Conservation (phyloP, 2,113 vertebrate species). For the Macheiramphus alcinus region DNA sequence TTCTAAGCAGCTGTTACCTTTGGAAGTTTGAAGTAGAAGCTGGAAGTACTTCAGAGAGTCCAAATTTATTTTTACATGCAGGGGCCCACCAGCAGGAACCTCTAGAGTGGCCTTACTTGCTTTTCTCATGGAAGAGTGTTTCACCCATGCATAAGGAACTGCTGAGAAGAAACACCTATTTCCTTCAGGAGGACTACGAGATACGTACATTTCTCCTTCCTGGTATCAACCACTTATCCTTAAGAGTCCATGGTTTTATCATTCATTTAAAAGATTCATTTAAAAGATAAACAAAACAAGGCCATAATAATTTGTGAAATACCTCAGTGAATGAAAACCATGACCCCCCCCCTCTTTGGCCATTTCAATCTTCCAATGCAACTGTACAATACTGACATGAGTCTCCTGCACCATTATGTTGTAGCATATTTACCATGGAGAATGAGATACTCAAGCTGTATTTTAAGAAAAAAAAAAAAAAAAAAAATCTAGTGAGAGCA, state of each 20-base stretch:
- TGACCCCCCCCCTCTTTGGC: background rate
- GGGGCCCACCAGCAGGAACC: background rate
- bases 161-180: background rate
- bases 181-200: background rate
- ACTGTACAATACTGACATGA: background rate
- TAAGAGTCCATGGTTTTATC: background rate
- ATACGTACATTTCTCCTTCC: background rate
- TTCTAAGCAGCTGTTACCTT: background rate
- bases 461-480: background rate
- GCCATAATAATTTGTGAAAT: background rate
- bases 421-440: background rate
- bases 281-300: background rate
- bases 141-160: background rate
- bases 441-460: background rate
- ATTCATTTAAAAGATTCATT: background rate
- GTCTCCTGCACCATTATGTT: background rate
- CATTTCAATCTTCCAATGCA: background rate
- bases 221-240: background rate
- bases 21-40: background rate
- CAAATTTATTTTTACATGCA: background rate
- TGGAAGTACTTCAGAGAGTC: background rate
- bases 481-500: background rate
- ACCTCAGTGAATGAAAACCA: background rate
- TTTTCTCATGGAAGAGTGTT: background rate
- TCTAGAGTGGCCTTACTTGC: background rate